A percentile compares a stretch with the other conserved stretches of the same genome.
Conservation (phyloP, 2,888 invertebrate genomes). For the Drosophila percnosoma region DNA sequence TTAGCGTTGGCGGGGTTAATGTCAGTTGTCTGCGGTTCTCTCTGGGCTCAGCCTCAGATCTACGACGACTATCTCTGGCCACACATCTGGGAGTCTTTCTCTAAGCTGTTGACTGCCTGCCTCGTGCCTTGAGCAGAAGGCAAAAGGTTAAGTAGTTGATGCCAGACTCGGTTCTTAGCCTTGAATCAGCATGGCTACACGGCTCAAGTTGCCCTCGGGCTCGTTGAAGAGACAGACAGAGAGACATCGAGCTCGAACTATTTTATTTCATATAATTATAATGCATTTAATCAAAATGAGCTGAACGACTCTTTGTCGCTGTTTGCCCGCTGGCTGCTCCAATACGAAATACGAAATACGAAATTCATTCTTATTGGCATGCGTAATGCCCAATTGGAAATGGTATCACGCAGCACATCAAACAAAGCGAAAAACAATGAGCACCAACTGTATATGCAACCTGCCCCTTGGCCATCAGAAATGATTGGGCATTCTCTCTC, state of each 20-base stretch:
- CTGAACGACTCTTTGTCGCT: neutral
- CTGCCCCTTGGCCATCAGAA: slow-evolving; percentile 12
- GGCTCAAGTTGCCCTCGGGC: slow-evolving; percentile 27
- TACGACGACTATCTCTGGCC: slow-evolving; percentile 18
- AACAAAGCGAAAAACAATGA: slow-evolving; percentile 36
- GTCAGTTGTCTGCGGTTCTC: slow-evolving; percentile 52
- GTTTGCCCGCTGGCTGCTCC: neutral
- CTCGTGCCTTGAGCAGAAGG: slow-evolving; percentile 15
- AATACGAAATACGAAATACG: neutral
- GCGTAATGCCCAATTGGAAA: slow-evolving; percentile 39
- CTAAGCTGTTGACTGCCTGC: slow-evolving; percentile 10
- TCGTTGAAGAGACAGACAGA: neutral
- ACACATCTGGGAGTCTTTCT: neutral
- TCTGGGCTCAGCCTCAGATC: slow-evolving; percentile 5
- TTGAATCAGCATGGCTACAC: slow-evolving; percentile 61
- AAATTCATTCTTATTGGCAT: slow-evolving; percentile 27
- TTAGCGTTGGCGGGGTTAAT: slow-evolving; percentile 53
- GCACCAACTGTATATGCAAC: neutral
- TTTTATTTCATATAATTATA: slow-evolving; percentile 47
- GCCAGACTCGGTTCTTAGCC: slow-evolving; percentile 61
- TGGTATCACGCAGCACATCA: slow-evolving; percentile 36
- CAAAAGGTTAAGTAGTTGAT: slow-evolving; percentile 74
- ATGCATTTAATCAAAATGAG: slow-evolving; percentile 40
- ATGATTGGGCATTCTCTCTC: slow-evolving; percentile 2
- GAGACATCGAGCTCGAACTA: slow-evolving; percentile 10